Conservation (phyloP, 2,797 vertebrate species). For the Aselliscus stoliczkanus region DNA sequence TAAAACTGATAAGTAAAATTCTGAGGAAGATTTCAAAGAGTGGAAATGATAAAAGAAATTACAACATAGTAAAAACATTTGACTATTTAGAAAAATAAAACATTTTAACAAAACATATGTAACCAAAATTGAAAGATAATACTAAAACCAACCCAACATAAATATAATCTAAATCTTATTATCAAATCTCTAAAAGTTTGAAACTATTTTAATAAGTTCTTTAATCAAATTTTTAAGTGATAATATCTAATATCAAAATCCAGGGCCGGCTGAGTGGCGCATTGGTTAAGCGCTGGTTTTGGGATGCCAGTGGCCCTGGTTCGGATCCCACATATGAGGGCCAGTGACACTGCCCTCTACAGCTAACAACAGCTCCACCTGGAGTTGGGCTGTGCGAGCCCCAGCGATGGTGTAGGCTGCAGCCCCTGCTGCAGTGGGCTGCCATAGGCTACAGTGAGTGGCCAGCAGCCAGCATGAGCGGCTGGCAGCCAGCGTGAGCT, state of each 20-base stretch:
- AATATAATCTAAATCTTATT: constrained; percentile 16
- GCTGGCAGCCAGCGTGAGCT: no score
- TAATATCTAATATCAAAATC: not conserved
- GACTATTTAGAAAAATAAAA: constrained; percentile 30
- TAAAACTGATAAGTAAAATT: not conserved
- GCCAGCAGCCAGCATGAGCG: no score
- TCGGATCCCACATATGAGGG: no score
- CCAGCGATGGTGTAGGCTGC: no score
- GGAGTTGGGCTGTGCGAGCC: no score
- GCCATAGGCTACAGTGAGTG: no score
- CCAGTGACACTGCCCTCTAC: no score
- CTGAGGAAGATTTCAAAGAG: not conserved
- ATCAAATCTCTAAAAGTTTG: not conserved
- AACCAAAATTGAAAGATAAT: constrained; percentile 12
- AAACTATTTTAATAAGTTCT: not conserved
- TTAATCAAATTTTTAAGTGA: not conserved
- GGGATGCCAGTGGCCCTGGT: no score
- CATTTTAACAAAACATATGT: not conserved
- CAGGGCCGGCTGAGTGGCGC: no score
- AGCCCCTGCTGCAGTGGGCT: no score
- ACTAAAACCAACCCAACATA: not conserved
- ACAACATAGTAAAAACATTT: constrained; percentile 8
- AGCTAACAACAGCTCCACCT: no score
- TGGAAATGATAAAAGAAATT: not conserved
- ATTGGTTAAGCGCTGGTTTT: no score